These are phyloP conservation scores for Torymus texanus DNA, from an alignment of 2,888 invertebrate species.

Conservation along the genomic window DNA sequence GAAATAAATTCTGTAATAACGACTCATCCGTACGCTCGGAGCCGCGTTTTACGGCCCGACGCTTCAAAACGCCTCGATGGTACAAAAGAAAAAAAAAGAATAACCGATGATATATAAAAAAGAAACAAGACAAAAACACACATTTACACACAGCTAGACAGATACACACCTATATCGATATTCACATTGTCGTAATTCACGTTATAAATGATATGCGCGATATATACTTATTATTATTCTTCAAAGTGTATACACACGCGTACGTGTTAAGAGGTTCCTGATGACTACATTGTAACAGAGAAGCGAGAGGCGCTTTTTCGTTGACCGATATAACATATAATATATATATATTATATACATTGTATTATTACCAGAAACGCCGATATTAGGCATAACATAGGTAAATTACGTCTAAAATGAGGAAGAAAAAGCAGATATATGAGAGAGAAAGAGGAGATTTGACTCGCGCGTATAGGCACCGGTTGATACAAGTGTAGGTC, in stretches of 20 bases:
- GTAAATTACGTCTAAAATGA: constrained; percentile 16
- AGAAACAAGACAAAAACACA: too few relatives aligned
- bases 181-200: constrained; percentile 20
- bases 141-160: too few relatives aligned
- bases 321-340: background rate
- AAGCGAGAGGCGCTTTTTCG: constrained; percentile 18
- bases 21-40: background rate
- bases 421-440: background rate
- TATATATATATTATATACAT: background rate
- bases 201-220: constrained; percentile 12
- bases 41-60: background rate
- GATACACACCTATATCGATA: background rate
- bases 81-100: constrained; percentile 12
- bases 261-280: constrained; percentile 38
- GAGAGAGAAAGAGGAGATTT: too few relatives aligned
- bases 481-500: too few relatives aligned
- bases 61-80: constrained; percentile 39
- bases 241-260: constrained; percentile 23
- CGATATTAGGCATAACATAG: background rate
- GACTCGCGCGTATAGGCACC: too few relatives aligned
- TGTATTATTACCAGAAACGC: constrained; percentile 8
- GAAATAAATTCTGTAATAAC: background rate
- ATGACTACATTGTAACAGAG: constrained; percentile 21
- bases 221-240: constrained; percentile 15
- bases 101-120: too few relatives aligned